A percentile compares a stretch with the other conserved stretches of the same genome.
Evolutionary conservation across 2,888 invertebrate species (phyloP).

Genomic region (Ormyrus labotus): DNA sequence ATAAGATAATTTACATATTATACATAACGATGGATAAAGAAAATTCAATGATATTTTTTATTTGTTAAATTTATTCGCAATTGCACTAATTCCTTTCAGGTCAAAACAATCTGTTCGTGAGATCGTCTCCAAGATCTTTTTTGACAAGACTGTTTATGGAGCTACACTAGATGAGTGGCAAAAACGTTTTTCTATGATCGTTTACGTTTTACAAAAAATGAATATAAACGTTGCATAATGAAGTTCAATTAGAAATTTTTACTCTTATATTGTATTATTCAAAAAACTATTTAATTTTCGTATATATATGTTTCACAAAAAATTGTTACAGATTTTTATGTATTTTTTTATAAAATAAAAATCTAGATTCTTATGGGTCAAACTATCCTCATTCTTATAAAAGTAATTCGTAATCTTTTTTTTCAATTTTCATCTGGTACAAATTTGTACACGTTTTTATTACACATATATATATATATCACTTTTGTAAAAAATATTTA

Average conservation of each 20-base stretch:
- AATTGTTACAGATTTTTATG: slow-evolving; percentile 44
- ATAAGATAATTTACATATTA: too few relatives aligned
- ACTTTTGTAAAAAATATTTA: background rate
- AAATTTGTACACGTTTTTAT: slow-evolving; percentile 38
- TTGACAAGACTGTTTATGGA: slow-evolving; percentile 65
- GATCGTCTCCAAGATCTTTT: slow-evolving; percentile 60
- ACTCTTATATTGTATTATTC: slow-evolving; percentile 13
- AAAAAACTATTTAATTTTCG: slow-evolving; percentile 44
- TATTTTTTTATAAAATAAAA: slow-evolving; percentile 46
- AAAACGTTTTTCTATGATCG: slow-evolving; percentile 64
- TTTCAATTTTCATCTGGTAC: slow-evolving; percentile 18
- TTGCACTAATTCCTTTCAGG: slow-evolving; percentile 61
- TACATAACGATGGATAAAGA: background rate
- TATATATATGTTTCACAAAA: slow-evolving; percentile 40
- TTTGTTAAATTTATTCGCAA: slow-evolving; percentile 2
- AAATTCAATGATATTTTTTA: background rate
- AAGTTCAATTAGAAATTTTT: slow-evolving; percentile 4
- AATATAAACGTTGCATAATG: slow-evolving; percentile 45
- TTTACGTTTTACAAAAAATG: slow-evolving; percentile 66
- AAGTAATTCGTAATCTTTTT: background rate
- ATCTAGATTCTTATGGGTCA: slow-evolving; percentile 34
- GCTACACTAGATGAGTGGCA: slow-evolving; percentile 69
- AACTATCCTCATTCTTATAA: slow-evolving; percentile 36
- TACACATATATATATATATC: slow-evolving; percentile 15
- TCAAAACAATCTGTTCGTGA: slow-evolving; percentile 66